Evolutionary conservation across 2,113 vertebrate genomes (phyloP), one percentile per base, ranked within the genome.

Genomic region (Anoplopoma fimbria): DNA sequence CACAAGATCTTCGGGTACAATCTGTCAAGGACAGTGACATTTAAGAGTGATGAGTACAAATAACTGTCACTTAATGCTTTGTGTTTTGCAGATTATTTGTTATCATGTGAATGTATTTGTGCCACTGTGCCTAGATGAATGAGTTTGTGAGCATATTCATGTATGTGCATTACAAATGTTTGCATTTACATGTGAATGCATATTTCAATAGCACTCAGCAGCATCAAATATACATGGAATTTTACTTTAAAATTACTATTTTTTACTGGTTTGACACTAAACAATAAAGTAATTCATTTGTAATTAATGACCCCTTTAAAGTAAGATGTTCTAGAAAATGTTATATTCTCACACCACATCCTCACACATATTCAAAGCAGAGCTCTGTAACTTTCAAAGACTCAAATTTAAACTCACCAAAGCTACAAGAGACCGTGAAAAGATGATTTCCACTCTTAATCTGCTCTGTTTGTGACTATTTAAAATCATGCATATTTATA

Each of bases 401-500:
- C 42, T 82, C 72, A 74, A 82, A 84, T 84, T 81, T 83, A 47
- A 79, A 79, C 79, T 71, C 75, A 65, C 72, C 72, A 81, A 60
- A 58, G 75, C 75, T 70, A 64, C 53, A 69, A 65, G 58, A 72
- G 63, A 69, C n/a, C 63, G 82, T 85, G 67, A 84, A 87, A 62
- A 36, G 34, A 69, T 84, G 81, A 90, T 93, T 91, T 91, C 82
- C 87, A 91, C 92, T 82, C 75, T 76, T 93, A 86, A 88, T 93
- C 81, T 89, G 45, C 77, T 80, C 69, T 75, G 79, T 92, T 87
- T 88, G 87, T 69, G 81, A 87, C 83, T 83, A 70, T 93, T 91
- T 88, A 86, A 79, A 70, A 69, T 87, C 87, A 93, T 94, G 88
- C 92, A 94, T 93, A 94, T 94, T 93, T 92, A 93, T 91, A 78